These are phyloP conservation scores for Leptocoma aspasia DNA, from an alignment of 2,113 vertebrate species.

Conservation along the genomic window DNA sequence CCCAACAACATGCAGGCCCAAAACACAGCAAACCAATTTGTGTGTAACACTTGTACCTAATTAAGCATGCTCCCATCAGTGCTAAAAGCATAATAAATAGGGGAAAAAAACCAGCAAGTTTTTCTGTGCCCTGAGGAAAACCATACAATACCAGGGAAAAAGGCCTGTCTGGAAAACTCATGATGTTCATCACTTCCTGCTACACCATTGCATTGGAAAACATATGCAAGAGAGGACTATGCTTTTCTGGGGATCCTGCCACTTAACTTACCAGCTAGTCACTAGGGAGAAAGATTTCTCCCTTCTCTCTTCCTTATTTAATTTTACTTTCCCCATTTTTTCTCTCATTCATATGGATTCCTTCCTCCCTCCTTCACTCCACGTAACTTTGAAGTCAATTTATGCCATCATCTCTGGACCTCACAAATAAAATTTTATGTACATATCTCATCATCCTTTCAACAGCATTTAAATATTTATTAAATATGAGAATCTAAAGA, in stretches of 20 bases:
- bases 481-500: not conserved
- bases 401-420: not conserved
- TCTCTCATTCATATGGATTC: not conserved
- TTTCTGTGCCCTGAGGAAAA: not conserved
- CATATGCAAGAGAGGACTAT: not conserved
- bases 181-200: not conserved
- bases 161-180: not conserved
- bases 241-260: not conserved
- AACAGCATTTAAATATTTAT: not conserved
- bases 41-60: not conserved
- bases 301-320: not conserved
- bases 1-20: not conserved
- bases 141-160: not conserved
- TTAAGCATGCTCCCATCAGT: not conserved
- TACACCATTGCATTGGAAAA: not conserved
- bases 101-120: rapidly evolving
- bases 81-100: not conserved
- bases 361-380: not conserved
- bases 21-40: not conserved
- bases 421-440: not conserved
- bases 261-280: not conserved
- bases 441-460: not conserved
- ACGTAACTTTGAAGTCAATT: not conserved
- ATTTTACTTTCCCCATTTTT: not conserved
- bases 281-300: not conserved